Evolutionary conservation across 2,113 vertebrate species (phyloP).

Genomic region (Anarrhichthys ocellatus): DNA sequence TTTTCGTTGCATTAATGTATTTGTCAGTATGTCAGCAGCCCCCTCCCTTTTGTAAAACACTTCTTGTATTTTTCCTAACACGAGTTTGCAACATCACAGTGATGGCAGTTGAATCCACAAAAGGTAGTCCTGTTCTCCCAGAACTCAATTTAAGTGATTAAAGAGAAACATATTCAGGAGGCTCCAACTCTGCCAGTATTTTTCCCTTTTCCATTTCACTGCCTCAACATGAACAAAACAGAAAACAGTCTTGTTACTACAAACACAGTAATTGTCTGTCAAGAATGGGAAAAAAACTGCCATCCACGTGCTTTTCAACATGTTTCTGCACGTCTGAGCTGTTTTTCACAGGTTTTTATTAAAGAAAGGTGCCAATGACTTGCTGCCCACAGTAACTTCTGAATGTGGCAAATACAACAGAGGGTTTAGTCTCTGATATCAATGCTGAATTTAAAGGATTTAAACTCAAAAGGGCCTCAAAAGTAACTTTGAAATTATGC

Average conservation of each 20-base stretch:
- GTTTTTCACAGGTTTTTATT: not conserved
- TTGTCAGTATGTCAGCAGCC: too few species aligned
- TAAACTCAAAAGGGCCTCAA: not conserved
- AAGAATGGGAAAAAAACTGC: not conserved
- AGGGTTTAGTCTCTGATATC: not conserved
- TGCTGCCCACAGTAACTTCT: not conserved
- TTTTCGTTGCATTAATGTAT: not conserved
- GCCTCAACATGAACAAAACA: not conserved
- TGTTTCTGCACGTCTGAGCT: not conserved
- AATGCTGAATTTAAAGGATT: not conserved
- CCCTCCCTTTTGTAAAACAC: not conserved
- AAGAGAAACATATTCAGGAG: not conserved
- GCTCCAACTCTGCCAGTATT: not conserved
- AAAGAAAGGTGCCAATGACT: not conserved
- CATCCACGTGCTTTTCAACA: not conserved
- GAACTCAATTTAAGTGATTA: not conserved
- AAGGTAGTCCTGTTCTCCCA: not conserved
- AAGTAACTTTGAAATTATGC: not conserved
- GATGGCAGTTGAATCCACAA: not conserved
- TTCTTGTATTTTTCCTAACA: not conserved
- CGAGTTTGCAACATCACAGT: not conserved
- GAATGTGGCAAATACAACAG: not conserved
- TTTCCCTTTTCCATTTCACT: not conserved
- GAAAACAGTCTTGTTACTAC: not conserved
- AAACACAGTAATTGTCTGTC: not conserved